Evolutionary conservation across 2,888 invertebrate species (phyloP).

Genomic region (Tortricodes alternella): DNA sequence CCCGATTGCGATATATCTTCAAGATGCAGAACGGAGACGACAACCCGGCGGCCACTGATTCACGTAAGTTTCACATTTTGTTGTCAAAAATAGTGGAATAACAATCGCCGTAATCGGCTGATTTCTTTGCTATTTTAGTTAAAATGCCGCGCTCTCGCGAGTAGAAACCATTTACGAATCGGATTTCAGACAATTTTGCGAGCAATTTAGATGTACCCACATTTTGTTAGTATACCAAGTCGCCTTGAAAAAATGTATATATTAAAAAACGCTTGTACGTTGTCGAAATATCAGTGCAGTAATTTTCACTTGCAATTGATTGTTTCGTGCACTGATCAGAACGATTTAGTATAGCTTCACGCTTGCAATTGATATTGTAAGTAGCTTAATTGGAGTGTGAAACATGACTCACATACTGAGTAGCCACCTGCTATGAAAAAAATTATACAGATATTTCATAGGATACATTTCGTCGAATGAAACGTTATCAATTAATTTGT

Average conservation of each 20-base stretch:
- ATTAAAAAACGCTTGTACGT: conserved; percentile 20
- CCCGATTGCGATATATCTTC: conserved; percentile 64
- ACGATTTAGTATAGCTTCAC: conserved; percentile 71
- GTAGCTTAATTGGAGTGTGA: conserved; percentile 81
- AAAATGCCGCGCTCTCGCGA: conserved; percentile 40
- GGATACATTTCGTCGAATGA: conserved; percentile 20
- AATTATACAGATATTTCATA: conserved; percentile 32
- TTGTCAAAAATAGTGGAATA: conserved; percentile 65
- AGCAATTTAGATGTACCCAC: conserved; percentile 66
- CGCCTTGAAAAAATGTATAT: conserved; percentile 17
- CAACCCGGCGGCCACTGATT: conserved; percentile 62
- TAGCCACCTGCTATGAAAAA: conserved; percentile 68
- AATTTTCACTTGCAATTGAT: conserved; percentile 57
- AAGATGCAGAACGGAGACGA: conserved; percentile 80
- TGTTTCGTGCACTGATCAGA: conserved; percentile 68
- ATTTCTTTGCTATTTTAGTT: conserved; percentile 55
- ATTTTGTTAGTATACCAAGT: conserved; percentile 35
- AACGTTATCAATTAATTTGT: not conserved
- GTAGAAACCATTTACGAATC: conserved; percentile 34
- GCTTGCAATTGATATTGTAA: conserved; percentile 71
- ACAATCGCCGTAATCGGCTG: conserved; percentile 54
- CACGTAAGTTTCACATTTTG: conserved; percentile 66
- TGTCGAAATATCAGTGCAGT: conserved; percentile 28
- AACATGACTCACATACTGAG: conserved; percentile 72
- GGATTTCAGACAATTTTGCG: conserved; percentile 36